These are phyloP conservation scores for Hirudo medicinalis DNA, from an alignment of 1,140 invertebrate species.

Conservation along the genomic window DNA sequence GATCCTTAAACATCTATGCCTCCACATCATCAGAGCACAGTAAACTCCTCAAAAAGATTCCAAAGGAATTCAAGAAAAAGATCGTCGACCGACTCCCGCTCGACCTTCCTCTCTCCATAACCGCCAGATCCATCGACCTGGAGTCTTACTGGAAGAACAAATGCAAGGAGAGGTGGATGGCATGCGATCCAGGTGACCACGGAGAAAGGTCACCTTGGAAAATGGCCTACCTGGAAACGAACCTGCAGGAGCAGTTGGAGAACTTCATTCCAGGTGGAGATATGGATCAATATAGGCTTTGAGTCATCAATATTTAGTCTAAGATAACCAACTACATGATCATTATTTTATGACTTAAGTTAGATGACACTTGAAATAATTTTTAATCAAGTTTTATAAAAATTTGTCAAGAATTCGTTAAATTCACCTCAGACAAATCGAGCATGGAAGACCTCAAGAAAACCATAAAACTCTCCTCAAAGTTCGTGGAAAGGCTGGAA, in stretches of 20 bases:
- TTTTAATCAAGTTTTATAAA: too few species aligned
- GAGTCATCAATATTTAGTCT: too few species aligned
- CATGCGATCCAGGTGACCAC: conserved; percentile 38
- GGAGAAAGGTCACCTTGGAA: conserved; percentile 40
- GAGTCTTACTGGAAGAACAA: conserved; percentile 41
- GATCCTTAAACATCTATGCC: conserved; percentile 16
- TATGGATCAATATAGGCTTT: too few species aligned
- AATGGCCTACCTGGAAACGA: conserved; percentile 41
- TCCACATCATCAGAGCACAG: conserved; percentile 36
- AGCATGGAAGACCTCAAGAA: conserved; percentile 32
- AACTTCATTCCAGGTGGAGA: conserved; percentile 36
- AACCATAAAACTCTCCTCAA: conserved; percentile 31
- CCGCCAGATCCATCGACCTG: conserved; percentile 37
- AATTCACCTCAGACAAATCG: conserved; percentile 29
- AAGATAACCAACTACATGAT: too few species aligned
- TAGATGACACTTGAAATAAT: too few species aligned
- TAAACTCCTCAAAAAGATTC: conserved; percentile 33
- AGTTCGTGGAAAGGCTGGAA: conserved; percentile 36
- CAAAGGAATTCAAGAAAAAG: conserved; percentile 34
- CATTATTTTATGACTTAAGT: too few species aligned
- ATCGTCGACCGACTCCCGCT: conserved; percentile 37
- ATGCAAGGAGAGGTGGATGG: conserved; percentile 38
- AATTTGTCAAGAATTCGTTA: too few species aligned
- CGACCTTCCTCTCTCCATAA: conserved; percentile 38
- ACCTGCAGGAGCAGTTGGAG: conserved; percentile 40